A percentile compares a stretch with the other conserved stretches of the same genome.
phyloP scores from a whole-genome alignment of 2,888 invertebrate species.

The Xanthia togata region DNA sequence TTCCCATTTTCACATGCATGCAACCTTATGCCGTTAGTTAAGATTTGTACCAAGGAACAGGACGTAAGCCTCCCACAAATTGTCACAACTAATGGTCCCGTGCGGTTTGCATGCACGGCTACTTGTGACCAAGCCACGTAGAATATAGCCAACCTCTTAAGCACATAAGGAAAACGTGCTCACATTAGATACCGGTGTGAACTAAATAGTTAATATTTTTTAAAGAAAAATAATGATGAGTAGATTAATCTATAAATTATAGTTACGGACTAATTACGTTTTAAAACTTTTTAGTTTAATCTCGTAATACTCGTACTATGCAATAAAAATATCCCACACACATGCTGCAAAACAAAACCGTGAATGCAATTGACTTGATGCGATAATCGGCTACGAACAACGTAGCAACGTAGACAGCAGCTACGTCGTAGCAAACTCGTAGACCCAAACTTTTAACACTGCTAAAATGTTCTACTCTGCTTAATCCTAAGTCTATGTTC shows the following conservation, averaged over 20 bases:
- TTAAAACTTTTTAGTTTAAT: neutral
- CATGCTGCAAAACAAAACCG: neutral
- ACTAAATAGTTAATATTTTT: neutral
- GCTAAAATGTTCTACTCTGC: neutral
- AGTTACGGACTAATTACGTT: neutral
- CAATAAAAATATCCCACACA: neutral
- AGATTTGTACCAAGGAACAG: constrained; percentile 44
- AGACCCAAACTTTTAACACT: neutral
- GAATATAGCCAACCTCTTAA: constrained; percentile 46
- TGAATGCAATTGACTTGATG: neutral
- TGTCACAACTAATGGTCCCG: constrained; percentile 49
- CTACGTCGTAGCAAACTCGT: constrained; percentile 13
- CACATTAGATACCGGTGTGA: constrained; percentile 17
- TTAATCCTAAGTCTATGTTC: neutral
- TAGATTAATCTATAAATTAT: neutral
- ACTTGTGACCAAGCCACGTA: constrained; percentile 39
- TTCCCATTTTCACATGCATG: constrained; percentile 26
- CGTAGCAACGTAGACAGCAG: constrained; percentile 6
- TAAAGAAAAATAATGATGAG: no score
- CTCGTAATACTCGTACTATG: neutral
- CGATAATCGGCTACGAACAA: constrained; percentile 4
- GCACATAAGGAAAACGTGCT: constrained; percentile 32
- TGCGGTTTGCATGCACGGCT: constrained; percentile 54
- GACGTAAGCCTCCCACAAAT: constrained; percentile 54
- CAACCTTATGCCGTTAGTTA: constrained; percentile 30